These are phyloP conservation scores for Polyommatus iphigenia DNA, from an alignment of 2,888 invertebrate species.

Conservation along the genomic window DNA sequence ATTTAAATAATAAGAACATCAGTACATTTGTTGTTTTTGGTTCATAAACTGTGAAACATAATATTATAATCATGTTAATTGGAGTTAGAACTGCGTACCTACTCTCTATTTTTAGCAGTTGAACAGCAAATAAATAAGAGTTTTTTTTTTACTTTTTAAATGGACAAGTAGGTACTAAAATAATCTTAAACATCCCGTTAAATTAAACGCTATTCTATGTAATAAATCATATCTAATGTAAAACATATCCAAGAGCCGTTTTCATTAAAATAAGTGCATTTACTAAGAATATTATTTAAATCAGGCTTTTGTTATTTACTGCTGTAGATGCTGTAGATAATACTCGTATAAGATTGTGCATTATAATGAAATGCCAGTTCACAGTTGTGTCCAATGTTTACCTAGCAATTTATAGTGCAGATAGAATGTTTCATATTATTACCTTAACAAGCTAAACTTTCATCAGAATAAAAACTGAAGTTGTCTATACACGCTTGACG, in stretches of 20 bases:
- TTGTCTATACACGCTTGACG: no score
- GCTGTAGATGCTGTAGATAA: constrained; percentile 14
- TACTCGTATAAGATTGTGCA: constrained; percentile 37
- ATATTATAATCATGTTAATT: no score
- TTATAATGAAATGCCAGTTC: constrained; percentile 52
- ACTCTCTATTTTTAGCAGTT: no score
- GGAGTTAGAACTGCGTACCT: no score
- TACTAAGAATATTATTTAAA: neutral
- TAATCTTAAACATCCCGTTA: neutral
- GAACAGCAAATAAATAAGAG: no score
- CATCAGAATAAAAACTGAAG: no score
- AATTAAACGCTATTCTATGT: neutral
- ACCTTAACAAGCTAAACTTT: no score
- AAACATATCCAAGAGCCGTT: constrained; percentile 32
- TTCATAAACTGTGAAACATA: neutral
- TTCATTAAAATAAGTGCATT: constrained; percentile 23
- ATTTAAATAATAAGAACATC: no score
- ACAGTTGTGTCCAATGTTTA: constrained; percentile 66
- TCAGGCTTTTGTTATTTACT: constrained; percentile 6
- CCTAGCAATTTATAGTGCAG: constrained; percentile 30
- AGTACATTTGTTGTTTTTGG: neutral
- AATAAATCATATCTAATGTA: constrained; percentile 5
- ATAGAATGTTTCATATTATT: neutral
- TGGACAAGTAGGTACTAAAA: neutral
- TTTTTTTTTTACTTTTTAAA: neutral